phyloP scores from a whole-genome alignment of 2,888 invertebrate species.

The Sinohyriopsis cumingii region DNA sequence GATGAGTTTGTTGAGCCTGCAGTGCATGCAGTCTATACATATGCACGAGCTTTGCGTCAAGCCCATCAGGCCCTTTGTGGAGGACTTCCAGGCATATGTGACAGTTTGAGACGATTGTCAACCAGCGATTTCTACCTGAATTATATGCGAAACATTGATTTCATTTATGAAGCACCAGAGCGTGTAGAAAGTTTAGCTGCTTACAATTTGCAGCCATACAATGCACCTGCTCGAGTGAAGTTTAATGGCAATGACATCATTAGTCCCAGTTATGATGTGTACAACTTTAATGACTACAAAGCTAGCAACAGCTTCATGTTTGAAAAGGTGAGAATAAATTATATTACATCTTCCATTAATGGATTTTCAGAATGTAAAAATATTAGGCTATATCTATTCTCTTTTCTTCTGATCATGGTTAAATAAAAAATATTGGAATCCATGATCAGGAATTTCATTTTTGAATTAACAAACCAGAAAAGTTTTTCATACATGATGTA shows the following conservation, averaged over 20 bases:
- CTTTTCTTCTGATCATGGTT: too few relatives aligned
- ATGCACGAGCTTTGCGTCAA: constrained; percentile 59
- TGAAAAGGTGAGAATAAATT: constrained; percentile 44
- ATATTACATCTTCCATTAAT: too few relatives aligned
- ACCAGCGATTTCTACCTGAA: constrained; percentile 51
- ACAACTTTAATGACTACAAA: constrained; percentile 61
- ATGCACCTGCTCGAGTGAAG: constrained; percentile 49
- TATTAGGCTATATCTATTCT: too few relatives aligned
- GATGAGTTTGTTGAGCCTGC: constrained; percentile 65
- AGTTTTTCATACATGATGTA: too few relatives aligned
- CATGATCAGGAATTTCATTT: too few relatives aligned
- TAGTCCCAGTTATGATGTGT: constrained; percentile 58
- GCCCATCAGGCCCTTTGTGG: constrained; percentile 58
- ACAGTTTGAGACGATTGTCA: constrained; percentile 36
- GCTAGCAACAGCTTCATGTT: constrained; percentile 42
- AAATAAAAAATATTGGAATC: too few relatives aligned
- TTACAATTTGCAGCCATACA: constrained; percentile 55
- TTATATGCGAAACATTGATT: constrained; percentile 59
- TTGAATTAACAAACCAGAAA: too few relatives aligned
- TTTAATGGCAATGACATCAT: constrained; percentile 57
- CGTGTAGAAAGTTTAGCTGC: constrained; percentile 64
- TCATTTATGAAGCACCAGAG: constrained; percentile 58
- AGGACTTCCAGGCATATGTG: constrained; percentile 50
- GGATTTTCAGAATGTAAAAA: too few relatives aligned
- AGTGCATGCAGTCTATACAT: constrained; percentile 62